Evolutionary conservation across 2,888 invertebrate species (phyloP), one percentile per base, ranked within the genome.

Genomic region (Lepidonotus clava): DNA sequence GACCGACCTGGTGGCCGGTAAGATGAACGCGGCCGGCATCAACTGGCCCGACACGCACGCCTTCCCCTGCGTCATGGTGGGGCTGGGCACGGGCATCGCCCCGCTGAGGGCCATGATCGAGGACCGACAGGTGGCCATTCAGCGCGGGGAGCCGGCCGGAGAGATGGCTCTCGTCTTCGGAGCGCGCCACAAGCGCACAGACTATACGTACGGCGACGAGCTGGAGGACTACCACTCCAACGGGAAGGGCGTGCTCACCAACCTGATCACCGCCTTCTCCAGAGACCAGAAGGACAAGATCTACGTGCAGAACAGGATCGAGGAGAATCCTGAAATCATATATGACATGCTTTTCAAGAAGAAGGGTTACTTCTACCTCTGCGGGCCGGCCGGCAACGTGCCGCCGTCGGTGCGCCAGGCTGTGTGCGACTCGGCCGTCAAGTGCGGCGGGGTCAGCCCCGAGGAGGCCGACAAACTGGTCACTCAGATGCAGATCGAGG

Each of bases 351-450:
- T 90, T 53, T 85, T 88, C 6, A 88, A 87, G 83, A 84, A 90
- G 89, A 89, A 89, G 85, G 90, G 90, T 32, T 90, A 90, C 86
- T 90, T 89, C 89, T 90, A 90, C 89, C 87, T 90, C 80, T 90
- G 90, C 67, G 90, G 90, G 21, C 90, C 90, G 24, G 90, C 90
- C 8, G 90, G 90, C n/a, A 90, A 90, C 41, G 90, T 90, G 32
- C 90, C 90, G 21, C 87, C 90, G 14, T 85, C 89, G 11, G 90
- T 90, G 40, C 61, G 89, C 11, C 41, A 89, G 80, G 89, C 89
- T 0, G 88, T 90, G 4, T 61, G 77, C 21, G 86, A 89, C 34
- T 87, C 90, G 11, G 89, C 89, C 61, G 89, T 88, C 14, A 76
- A 66, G n/a, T 56, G 46, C 8, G 90, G 90, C 6, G 90, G 90